phyloP scores from a whole-genome alignment of 2,797 vertebrate species.

The Pantherophis alleghaniensis region DNA sequence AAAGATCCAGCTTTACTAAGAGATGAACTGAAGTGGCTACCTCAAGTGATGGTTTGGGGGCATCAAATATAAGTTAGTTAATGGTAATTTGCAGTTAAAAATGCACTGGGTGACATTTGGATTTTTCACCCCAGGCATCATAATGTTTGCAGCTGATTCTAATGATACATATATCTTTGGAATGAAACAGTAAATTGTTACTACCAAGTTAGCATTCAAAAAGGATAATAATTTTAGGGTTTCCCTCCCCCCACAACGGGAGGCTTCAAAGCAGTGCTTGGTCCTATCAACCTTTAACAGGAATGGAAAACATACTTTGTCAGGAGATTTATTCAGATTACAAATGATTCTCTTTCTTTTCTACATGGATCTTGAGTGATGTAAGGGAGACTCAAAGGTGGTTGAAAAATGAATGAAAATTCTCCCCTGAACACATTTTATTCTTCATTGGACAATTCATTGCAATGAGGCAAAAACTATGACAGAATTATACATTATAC shows the following conservation, averaged over 20 bases:
- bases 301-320: background rate
- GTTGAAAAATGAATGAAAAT: background rate
- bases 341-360: background rate
- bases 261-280: slow-evolving; percentile 5
- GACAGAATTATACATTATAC: background rate
- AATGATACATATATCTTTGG: background rate
- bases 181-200: background rate
- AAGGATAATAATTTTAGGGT: background rate
- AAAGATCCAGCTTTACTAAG: background rate
- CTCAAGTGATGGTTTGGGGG: background rate
- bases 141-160: background rate
- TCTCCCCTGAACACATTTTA: background rate
- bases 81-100: background rate
- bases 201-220: slow-evolving; percentile 7
- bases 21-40: background rate
- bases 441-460: background rate
- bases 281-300: background rate
- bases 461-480: background rate
- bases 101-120: slow-evolving; percentile 12
- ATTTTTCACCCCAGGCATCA: background rate
- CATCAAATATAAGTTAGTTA: background rate
- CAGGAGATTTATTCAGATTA: background rate
- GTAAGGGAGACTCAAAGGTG: background rate
- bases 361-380: background rate
- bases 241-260: background rate